phyloP scores from a whole-genome alignment of 2,113 vertebrate species.

The Bufo bufo region DNA sequence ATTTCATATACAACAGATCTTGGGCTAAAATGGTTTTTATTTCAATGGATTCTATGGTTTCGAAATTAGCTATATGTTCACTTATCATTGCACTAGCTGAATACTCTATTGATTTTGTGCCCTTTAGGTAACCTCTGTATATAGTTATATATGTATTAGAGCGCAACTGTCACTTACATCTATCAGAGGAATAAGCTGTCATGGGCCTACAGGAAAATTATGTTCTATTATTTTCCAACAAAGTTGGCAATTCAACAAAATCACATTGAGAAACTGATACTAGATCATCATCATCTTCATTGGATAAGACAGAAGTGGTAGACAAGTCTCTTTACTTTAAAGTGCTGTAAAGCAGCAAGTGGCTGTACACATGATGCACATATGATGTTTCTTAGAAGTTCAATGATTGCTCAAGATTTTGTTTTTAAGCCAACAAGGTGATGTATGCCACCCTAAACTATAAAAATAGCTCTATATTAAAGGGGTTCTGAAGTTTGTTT shows the following conservation, averaged over 20 bases:
- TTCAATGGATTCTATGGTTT: neutral
- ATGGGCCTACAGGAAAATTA: neutral
- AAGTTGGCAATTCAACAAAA: neutral
- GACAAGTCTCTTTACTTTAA: neutral
- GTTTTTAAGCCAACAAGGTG: neutral
- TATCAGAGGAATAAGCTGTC: constrained; percentile 4
- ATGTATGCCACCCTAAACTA: too few species aligned
- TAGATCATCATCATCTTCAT: neutral
- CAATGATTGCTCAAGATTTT: neutral
- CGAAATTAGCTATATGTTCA: neutral
- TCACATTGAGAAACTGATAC: neutral
- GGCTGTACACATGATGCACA: neutral
- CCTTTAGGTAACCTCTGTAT: constrained; percentile 11
- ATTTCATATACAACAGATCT: neutral
- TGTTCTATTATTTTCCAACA: neutral
- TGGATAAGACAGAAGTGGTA: neutral
- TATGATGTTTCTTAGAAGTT: neutral
- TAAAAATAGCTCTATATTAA: too few species aligned
- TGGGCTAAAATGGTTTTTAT: neutral
- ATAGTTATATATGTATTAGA: neutral
- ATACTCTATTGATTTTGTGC: neutral
- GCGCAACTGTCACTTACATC: neutral
- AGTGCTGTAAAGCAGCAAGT: neutral
- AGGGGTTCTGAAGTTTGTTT: too few species aligned
- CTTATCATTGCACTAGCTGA: neutral